Evolutionary conservation across 2,797 vertebrate genomes (phyloP), one percentile per base, ranked within the genome.

Genomic region (Spinus pinus): DNA sequence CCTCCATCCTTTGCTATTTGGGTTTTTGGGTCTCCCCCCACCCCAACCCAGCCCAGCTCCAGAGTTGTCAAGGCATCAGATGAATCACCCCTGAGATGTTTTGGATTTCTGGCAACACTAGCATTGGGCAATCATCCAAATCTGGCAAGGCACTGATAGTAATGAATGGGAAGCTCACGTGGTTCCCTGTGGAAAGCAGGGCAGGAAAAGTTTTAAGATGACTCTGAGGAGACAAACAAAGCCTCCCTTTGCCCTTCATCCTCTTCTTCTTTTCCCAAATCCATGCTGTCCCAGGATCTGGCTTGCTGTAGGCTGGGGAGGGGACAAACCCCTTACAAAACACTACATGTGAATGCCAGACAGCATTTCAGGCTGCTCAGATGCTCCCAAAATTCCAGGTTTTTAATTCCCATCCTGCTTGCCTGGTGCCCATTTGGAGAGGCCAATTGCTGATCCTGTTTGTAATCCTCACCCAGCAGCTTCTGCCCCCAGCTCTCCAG

Each of bases 71-170:
- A 57, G 42, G 92, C 93, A 56, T 42, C n/a, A 28, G 74, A 60
- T 93, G 88, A 94, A 77, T 96, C 90, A 88, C 70, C 83, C 62
- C 70, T 25, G 70, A 46, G 92, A 80, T 66, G 70, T 65, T 92
- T 82, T 6, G 88, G 93, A 56, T 92, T 88, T 88, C 90, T 95
- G 90, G 88, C 83, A 56, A 1, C 8, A 7, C 73, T 2, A 64
- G 92, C 19, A 1, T 31, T 47, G 78, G 96, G 90, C 88, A 72
- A 61, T 54, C 37, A 13, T 92, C 90, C 93, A 93, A 79, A 53
- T 41, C 25, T 75, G 31, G 62, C 56, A 23, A 53, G 67, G 66
- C 81, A 0, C 49, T 46, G 58, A 20, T 60, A 50, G 88, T 22
- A 30, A 71, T 82, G 93, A 94, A 90, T 49, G 83, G 88, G 71